These are phyloP conservation scores for Hippocampus barbouri DNA, from an alignment of 2,113 vertebrate species.

Conservation along the genomic window DNA sequence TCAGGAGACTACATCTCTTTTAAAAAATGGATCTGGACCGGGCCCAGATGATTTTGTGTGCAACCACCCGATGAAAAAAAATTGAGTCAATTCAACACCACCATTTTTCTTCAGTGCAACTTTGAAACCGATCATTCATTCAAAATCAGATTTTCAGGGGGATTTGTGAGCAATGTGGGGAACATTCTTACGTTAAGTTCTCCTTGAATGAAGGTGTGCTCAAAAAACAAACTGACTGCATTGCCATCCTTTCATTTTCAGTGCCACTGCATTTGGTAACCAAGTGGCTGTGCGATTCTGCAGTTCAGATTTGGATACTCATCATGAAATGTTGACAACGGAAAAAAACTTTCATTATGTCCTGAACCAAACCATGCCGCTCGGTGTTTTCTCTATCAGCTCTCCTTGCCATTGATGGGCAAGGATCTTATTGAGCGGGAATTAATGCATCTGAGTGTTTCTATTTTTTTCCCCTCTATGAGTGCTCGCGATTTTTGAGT, in stretches of 20 bases:
- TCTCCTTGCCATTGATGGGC: constrained; percentile 17
- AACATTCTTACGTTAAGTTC: background rate
- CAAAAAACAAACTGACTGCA: background rate
- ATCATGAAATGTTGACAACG: background rate
- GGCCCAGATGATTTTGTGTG: no score
- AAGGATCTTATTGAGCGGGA: background rate
- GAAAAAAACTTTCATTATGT: background rate
- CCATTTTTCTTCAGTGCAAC: no score
- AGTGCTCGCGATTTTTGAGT: constrained; percentile 1
- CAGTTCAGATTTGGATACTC: background rate
- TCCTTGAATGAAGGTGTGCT: background rate
- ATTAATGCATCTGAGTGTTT: constrained; percentile 19
- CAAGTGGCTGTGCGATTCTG: background rate
- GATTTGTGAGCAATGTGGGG: background rate
- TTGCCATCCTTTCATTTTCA: background rate
- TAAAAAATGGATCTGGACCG: no score
- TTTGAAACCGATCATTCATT: no score
- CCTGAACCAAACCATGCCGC: background rate
- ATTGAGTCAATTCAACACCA: no score
- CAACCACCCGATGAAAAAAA: no score
- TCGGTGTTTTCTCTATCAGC: background rate
- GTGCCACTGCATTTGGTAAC: background rate
- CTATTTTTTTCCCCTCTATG: constrained; percentile 2
- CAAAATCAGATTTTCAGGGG: background rate
- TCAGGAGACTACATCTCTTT: no score